phyloP scores from a whole-genome alignment of 2,888 invertebrate species.

The Drosophila sordidula region DNA sequence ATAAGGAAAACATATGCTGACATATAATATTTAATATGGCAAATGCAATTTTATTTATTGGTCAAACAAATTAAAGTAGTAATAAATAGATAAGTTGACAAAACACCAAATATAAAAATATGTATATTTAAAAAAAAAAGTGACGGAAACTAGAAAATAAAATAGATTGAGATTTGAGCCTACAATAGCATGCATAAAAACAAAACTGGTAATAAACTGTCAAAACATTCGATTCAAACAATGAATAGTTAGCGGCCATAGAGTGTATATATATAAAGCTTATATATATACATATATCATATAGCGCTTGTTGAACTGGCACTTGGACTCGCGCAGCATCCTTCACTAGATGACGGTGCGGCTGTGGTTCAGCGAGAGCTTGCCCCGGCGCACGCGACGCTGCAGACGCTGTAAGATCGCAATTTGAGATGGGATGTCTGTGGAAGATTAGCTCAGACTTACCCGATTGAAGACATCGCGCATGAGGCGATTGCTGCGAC shows the following conservation, averaged over 20 bases:
- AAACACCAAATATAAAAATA: constrained; percentile 2
- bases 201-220: not conserved
- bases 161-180: constrained; percentile 12
- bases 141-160: not conserved
- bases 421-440: not conserved
- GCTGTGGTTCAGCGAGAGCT: constrained; percentile 83
- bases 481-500: constrained; percentile 90
- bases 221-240: not conserved
- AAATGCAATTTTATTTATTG: constrained; percentile 22
- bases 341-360: constrained; percentile 79
- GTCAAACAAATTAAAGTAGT: constrained; percentile 19
- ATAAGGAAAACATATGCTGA: no score
- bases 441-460: constrained; percentile 34
- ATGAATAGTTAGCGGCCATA: no score
- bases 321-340: not conserved
- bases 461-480: constrained; percentile 92
- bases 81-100: constrained; percentile 4
- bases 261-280: not conserved
- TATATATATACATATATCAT: no score
- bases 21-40: not conserved
- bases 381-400: constrained; percentile 82
- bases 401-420: constrained; percentile 80
- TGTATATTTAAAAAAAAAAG: not conserved
- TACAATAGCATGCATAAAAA: constrained; percentile 6
- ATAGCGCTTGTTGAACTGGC: not conserved